Evolutionary conservation across 2,113 vertebrate genomes (phyloP).

Genomic region (Grantiella picta): DNA sequence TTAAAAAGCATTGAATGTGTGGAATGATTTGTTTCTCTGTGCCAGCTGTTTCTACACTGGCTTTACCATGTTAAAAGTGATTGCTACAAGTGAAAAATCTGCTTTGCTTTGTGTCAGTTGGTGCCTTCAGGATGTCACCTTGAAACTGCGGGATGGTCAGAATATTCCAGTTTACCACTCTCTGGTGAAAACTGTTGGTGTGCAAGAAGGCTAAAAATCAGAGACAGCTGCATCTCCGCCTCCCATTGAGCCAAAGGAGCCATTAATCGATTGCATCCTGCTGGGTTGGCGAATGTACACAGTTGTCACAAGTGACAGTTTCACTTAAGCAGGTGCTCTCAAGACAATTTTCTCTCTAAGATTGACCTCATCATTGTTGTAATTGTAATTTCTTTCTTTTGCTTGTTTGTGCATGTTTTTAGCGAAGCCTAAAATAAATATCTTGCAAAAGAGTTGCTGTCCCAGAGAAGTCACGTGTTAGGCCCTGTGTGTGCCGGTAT

Average conservation of each 20-base stretch:
- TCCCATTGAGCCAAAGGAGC: background rate
- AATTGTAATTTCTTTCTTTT: background rate
- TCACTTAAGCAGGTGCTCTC: background rate
- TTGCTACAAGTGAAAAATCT: background rate
- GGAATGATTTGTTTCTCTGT: background rate
- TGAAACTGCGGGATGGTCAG: slow-evolving; percentile 71
- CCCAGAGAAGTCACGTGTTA: background rate
- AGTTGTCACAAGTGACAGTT: background rate
- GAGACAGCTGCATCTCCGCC: background rate
- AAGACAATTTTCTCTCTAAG: background rate
- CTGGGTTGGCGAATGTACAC: background rate
- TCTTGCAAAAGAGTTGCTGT: background rate
- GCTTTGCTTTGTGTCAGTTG: slow-evolving; percentile 65
- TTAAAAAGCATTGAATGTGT: background rate
- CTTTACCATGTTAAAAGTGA: background rate
- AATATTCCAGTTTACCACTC: slow-evolving; percentile 57
- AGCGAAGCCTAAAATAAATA: slow-evolving; percentile 5
- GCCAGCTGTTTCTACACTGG: background rate
- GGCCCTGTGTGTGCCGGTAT: background rate
- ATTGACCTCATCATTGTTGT: background rate
- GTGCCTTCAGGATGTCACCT: slow-evolving; percentile 72
- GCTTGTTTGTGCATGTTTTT: background rate
- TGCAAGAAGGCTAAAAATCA: background rate
- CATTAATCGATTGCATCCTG: background rate
- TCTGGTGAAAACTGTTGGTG: background rate